Conservation (phyloP, 2,888 invertebrate genomes). For the Heterodera filipjevi region DNA sequence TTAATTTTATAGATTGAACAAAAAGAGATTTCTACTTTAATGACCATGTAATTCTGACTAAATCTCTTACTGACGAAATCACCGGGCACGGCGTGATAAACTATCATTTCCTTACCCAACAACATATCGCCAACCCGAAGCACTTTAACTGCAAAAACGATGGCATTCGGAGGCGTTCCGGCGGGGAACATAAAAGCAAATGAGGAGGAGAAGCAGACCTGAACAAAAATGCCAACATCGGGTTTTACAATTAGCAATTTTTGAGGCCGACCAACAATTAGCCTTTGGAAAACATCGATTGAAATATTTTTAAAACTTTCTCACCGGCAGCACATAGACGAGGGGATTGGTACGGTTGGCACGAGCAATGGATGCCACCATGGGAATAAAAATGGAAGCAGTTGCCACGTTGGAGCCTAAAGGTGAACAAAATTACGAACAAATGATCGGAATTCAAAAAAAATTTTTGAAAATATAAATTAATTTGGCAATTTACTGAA, state of each 20-base stretch:
- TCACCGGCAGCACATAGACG: slow-evolving; percentile 43
- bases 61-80: too few species aligned
- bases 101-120: background rate
- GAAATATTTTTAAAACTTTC: background rate
- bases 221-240: too few species aligned
- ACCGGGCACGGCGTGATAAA: too few species aligned
- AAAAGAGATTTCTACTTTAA: too few species aligned
- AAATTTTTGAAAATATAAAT: background rate
- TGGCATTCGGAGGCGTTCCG: slow-evolving; percentile 58
- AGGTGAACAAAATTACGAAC: background rate
- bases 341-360: slow-evolving; percentile 46
- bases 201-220: slow-evolving; percentile 51
- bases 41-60: too few species aligned
- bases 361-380: slow-evolving; percentile 42
- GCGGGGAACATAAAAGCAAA: slow-evolving; percentile 58
- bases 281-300: background rate
- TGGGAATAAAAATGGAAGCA: slow-evolving; percentile 50
- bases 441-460: background rate
- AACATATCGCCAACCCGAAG: slow-evolving; percentile 51
- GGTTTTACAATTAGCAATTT: too few species aligned
- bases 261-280: too few species aligned
- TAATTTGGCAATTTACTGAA: slow-evolving; percentile 26
- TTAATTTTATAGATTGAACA: too few species aligned
- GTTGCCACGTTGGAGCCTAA: slow-evolving; percentile 46
- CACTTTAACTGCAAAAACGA: slow-evolving; percentile 50